Base-by-base conservation (phyloP, 2,888 invertebrate genomes). In the Seladonia tumulorum region DNA sequence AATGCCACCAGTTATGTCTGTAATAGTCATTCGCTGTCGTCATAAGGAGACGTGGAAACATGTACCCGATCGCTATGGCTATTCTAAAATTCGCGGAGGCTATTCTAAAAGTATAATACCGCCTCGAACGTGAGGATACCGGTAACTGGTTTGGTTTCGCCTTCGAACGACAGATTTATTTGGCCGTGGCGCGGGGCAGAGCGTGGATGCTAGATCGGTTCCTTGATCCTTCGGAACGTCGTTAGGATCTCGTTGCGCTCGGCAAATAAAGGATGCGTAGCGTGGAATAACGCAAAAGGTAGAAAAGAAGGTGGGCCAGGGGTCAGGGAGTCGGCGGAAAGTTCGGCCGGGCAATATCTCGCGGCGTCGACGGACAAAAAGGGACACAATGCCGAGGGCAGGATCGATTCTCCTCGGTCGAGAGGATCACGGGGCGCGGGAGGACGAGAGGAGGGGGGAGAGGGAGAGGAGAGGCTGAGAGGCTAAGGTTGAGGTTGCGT, bases 381-480 rank as follows among this genome's bases (percentile, higher is more conserved):
- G 93, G 92, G 93, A 94, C 94, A 94, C 94, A 94, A 94, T 94
- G 93, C 93, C 90, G 92, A 90, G 87, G 86, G 90, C 90, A 91
- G 93, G 94, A 94, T 94, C 94, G 94, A 94, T 94, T 94, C 94
- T 94, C 93, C 93, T 94, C 94, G 93, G 92, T 93, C 91, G 89
- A 86, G 88, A 88, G 89, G 91, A 88, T 88, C 88, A 86, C 88
- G 87, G 79, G 81, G 79, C 83, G 83, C 84, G 85, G 68, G 90
- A 86, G 86, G 84, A 80, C 63, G 85, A 71, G 90, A 68, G 72
- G 85, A 87, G 82, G 81, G 39, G 3, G 90, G 71, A 74, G 85
- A 87, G 82, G 81, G 39, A 35, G 68, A 79, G 79, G 76, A 85
- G 71, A 88, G 86, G 85, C 82, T 79, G 86, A n/a, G 75, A 88